These are phyloP conservation scores for Anorthoa munda DNA, from an alignment of 2,888 invertebrate species.

Conservation along the genomic window DNA sequence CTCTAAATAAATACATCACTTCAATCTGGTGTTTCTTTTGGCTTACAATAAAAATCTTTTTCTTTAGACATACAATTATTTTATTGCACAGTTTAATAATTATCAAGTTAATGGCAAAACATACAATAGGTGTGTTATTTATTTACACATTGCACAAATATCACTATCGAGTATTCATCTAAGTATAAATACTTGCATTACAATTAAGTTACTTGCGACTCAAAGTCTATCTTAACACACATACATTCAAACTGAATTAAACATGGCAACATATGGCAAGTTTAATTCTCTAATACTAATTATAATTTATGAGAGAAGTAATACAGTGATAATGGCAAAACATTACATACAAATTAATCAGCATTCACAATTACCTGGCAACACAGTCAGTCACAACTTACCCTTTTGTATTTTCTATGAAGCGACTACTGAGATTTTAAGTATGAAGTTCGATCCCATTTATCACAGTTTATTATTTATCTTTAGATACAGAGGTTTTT, in stretches of 20 bases:
- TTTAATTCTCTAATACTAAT: constrained; percentile 82
- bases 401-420: constrained; percentile 38
- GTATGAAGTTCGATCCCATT: constrained; percentile 67
- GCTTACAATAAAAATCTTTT: constrained; percentile 45
- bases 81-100: constrained; percentile 79
- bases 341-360: constrained; percentile 52
- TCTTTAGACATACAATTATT: constrained; percentile 70
- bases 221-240: constrained; percentile 57
- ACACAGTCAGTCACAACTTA: constrained; percentile 53
- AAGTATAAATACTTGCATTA: constrained; percentile 59
- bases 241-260: constrained; percentile 79
- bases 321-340: constrained; percentile 71
- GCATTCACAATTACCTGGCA: constrained; percentile 43
- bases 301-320: constrained; percentile 58
- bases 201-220: constrained; percentile 57
- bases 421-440: constrained; percentile 49
- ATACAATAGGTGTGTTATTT: constrained; percentile 59
- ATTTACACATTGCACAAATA: constrained; percentile 73
- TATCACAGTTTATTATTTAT: constrained; percentile 78
- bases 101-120: constrained; percentile 68
- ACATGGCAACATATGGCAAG: constrained; percentile 88
- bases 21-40: constrained; percentile 66
- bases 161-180: constrained; percentile 71
- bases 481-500: constrained; percentile 16
- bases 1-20: constrained; percentile 82